Percentiles rank a stretch among this genome's conserved stretches.
phyloP scores from a whole-genome alignment of 1,140 invertebrate genomes.

The Drosophila varians region DNA sequence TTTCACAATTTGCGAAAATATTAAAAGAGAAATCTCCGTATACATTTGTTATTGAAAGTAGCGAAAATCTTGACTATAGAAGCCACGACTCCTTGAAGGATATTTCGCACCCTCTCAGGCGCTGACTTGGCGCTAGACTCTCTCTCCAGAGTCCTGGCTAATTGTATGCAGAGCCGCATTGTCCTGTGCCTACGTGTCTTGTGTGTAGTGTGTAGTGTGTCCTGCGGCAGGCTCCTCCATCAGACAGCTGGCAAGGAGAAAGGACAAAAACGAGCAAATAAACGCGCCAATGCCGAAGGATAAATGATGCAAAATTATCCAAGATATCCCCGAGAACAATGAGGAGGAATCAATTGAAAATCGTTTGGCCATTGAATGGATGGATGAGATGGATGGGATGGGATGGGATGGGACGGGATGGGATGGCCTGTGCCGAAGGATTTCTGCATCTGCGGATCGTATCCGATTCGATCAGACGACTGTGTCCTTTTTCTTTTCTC shows the following conservation, averaged over 20 bases:
- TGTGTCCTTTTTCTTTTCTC: conserved; percentile 7
- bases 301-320: conserved; percentile 75
- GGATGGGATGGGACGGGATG: too few species aligned
- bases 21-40: too few species aligned
- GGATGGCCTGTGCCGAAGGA: conserved; percentile 33
- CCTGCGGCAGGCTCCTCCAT: not conserved
- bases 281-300: conserved; percentile 52
- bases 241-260: conserved; percentile 53
- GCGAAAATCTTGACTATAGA: too few species aligned
- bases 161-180: conserved; percentile 48
- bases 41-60: too few species aligned
- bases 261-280: conserved; percentile 41
- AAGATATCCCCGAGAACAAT: conserved; percentile 26
- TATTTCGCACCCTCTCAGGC: conserved; percentile 34
- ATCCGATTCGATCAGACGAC: conserved; percentile 8
- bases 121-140: conserved; percentile 40
- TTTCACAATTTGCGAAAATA: too few species aligned
- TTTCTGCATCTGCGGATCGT: conserved; percentile 27
- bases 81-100: conserved; percentile 3
- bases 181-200: conserved; percentile 26
- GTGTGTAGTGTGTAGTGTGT: not conserved
- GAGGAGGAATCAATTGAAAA: conserved; percentile 59
- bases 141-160: conserved; percentile 33
- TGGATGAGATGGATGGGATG: too few species aligned
- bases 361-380: conserved; percentile 57